phyloP scores from a whole-genome alignment of 2,888 invertebrate species.

The Lithophane ornitopus region DNA sequence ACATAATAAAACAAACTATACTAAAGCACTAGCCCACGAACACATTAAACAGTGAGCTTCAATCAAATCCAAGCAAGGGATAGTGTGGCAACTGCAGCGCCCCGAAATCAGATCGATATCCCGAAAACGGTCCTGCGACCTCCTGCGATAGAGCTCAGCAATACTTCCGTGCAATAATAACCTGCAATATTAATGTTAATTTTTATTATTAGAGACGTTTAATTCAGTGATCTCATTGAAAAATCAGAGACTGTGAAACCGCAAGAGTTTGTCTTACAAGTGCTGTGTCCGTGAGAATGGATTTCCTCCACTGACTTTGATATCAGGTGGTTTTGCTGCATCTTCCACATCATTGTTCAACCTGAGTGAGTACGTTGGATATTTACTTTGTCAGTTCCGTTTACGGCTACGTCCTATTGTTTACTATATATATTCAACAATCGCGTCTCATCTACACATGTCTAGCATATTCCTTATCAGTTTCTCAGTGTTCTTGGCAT shows the following conservation, averaged over 20 bases:
- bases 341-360: constrained; percentile 76
- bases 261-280: constrained; percentile 76
- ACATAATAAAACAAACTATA: constrained; percentile 72
- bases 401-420: constrained; percentile 63
- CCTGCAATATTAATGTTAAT: constrained; percentile 79
- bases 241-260: constrained; percentile 67
- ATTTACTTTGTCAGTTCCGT: constrained; percentile 73
- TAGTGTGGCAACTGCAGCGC: constrained; percentile 71
- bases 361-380: constrained; percentile 73
- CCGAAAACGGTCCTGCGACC: constrained; percentile 80
- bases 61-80: constrained; percentile 62
- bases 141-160: constrained; percentile 76
- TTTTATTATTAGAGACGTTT: constrained; percentile 55
- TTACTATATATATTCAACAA: constrained; percentile 62
- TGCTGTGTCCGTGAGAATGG: constrained; percentile 84
- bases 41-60: constrained; percentile 51
- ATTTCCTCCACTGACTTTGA: constrained; percentile 81
- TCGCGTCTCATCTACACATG: constrained; percentile 39
- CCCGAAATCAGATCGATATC: constrained; percentile 81
- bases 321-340: constrained; percentile 77
- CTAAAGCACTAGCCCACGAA: constrained; percentile 55
- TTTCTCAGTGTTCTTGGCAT: constrained; percentile 50
- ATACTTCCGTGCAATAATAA: constrained; percentile 84
- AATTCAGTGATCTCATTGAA: constrained; percentile 64
- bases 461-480: constrained; percentile 62